A percentile compares a stretch with the other conserved stretches of the same genome.
Conservation (phyloP, 2,888 invertebrate species). For the Eristalinus aeneus region DNA sequence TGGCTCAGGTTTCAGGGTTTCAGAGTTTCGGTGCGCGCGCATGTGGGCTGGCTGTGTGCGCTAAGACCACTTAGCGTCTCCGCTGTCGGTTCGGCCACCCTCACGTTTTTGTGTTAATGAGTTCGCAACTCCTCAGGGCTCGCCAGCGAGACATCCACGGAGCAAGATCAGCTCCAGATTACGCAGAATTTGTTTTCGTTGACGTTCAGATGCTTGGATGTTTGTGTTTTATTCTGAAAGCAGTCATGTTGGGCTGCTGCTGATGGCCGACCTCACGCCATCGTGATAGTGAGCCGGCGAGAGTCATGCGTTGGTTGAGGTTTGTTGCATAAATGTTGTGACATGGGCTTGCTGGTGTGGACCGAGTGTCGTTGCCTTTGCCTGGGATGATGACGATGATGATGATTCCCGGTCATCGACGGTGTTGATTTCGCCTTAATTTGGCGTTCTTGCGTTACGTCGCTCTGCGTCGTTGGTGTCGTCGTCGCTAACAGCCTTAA, state of each 20-base stretch:
- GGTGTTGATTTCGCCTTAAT: conserved; percentile 37
- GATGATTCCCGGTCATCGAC: neutral
- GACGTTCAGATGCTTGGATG: conserved; percentile 48
- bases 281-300: conserved; percentile 48
- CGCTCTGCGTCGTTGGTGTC: neutral
- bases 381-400: neutral
- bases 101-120: conserved; percentile 71
- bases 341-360: conserved; percentile 28
- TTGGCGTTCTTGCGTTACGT: conserved; percentile 1
- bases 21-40: conserved; percentile 18
- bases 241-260: conserved; percentile 23
- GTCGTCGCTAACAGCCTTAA: neutral
- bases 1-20: conserved; percentile 40
- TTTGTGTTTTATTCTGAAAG: conserved; percentile 9
- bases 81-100: conserved; percentile 63
- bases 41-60: conserved; percentile 8
- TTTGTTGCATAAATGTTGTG: conserved; percentile 38
- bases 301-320: conserved; percentile 61
- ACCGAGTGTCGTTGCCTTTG: neutral
- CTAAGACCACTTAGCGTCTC: conserved; percentile 33
- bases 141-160: conserved; percentile 34
- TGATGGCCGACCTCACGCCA: conserved; percentile 70
- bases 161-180: conserved; percentile 69
- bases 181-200: conserved; percentile 71
- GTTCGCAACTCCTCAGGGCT: conserved; percentile 60